Evolutionary conservation across 2,113 vertebrate genomes (phyloP), one percentile per base, ranked within the genome.

Genomic region (Lichenostomus cassidix): DNA sequence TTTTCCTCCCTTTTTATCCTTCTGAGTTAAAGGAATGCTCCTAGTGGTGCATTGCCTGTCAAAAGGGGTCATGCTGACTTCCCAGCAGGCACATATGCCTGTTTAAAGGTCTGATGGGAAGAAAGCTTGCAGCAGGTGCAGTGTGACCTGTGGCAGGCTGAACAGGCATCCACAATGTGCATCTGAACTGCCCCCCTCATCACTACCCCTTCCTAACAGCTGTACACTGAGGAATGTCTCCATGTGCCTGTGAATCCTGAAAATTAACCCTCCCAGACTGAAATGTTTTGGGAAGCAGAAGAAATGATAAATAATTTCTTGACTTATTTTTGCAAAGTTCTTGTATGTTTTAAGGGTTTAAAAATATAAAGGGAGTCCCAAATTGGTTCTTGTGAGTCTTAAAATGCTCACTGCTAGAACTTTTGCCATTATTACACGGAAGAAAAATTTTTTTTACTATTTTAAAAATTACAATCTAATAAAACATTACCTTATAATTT

Each of bases 401-500:
- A 95, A 96, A 93, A 82, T 87, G 70, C 85, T 79, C 62, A 23
- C 56, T 84, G 79, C 41, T 74, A 89, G 74, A 83, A 91, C 41
- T 93, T 75, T 89, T 39, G 46, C 31, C 46, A 85, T 60, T 79
- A 83, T 69, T 83, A 74, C 0, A 2, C 68, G 60, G 86, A 76
- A 96, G 42, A 96, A 85, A 64, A 19, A 55, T 86, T 88, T 62
- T 28, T 67, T 58, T 27, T 33, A 49, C 68, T 5, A 83, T 94
- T 93, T 97, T 89, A 64, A 95, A 94, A 96, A 68, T 41, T 44
- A 50, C 44, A 2, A 33, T 87, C 79, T 84, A 76, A 92, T 84
- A 91, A 92, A 97, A 94, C 46, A 77, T 65, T 79, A 16, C n/a
- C 60, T 94, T 86, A 27, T 31, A 77, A 81, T 39, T 84, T 96